Evolutionary conservation across 1,140 invertebrate species (phyloP), one percentile per base, ranked within the genome.

Genomic region (Scaptomyza hsui): DNA sequence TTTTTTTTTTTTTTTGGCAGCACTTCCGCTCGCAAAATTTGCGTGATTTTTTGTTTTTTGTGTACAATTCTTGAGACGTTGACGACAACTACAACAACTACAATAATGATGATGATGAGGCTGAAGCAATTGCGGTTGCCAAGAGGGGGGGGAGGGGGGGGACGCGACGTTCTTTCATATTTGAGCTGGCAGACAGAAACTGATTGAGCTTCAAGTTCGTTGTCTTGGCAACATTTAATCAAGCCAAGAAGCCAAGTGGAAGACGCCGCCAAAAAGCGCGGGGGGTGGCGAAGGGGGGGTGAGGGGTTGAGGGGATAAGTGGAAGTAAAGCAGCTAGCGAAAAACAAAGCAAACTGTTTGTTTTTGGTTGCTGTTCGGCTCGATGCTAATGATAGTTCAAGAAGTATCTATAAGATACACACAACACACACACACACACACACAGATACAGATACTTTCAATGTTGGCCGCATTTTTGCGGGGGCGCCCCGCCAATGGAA

Each of bases 241-340:
- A 86, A 86, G 81, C 73, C 65, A 68, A 62, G 82, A 86, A 86
- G 74, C 81, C 81, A 86, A 86, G 69, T 86, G 81, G 81, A 86
- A 85, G 80, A 39, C 64, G 74, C 60, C 73, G 70, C 71, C 63
- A 35, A 19, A 39, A 26, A 55, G 37, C 35, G 37, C 9, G 13
- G 5, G 16, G 9, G 9, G 26, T 1, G 26, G 1, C 1, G n/a
- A n/a, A n/a, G 6, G 32, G 49, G n/a, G 12, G 2, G 18, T 12
- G 32, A 13, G 35, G 37, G 35, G 19, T 3, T 4, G 21, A 2
- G 32, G 10, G 9, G 32, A 37, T n/a, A n/a, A 4, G 24, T 24
- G 19, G 44, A n/a, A 37, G 56, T 61, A 24, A 47, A 67, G 45
- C 56, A 45, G 70, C 65, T 59, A 45, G 70, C 65, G 55, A 49